Conservation (phyloP, 1,140 invertebrate species). For the Lanistes nyassanus region DNA sequence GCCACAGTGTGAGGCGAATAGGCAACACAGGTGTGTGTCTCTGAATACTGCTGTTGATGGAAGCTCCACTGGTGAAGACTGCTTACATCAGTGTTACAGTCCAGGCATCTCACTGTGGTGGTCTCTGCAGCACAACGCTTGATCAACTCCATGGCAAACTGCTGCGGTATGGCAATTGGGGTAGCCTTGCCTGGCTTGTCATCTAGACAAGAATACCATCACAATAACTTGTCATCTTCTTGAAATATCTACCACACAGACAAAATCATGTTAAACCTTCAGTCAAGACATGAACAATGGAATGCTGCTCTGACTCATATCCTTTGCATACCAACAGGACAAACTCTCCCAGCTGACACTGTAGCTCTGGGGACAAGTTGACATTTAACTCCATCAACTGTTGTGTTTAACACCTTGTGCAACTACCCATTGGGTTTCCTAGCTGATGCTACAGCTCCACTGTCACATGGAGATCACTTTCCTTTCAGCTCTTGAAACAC, state of each 20-base stretch:
- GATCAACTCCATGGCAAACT: not conserved
- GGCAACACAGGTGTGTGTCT: not conserved
- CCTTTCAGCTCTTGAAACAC: too few species aligned
- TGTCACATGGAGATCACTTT: too few species aligned
- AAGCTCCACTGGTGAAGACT: not conserved
- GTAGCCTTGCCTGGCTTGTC: not conserved
- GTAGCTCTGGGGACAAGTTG: too few species aligned
- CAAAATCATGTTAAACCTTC: too few species aligned
- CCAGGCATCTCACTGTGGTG: not conserved
- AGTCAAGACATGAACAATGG: not conserved
- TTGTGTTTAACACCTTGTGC: too few species aligned
- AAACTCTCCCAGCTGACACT: too few species aligned
- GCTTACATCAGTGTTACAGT: not conserved
- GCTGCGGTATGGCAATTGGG: not conserved
- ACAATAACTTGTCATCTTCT: not conserved
- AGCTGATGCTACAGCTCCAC: too few species aligned
- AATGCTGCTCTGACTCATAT: too few species aligned
- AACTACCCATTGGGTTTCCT: too few species aligned
- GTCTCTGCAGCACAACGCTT: not conserved
- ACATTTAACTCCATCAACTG: too few species aligned
- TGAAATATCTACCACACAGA: too few species aligned
- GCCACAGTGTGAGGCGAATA: not conserved
- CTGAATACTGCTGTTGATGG: not conserved
- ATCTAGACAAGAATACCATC: not conserved
- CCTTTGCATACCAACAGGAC: too few species aligned